These are phyloP conservation scores for Sardina pilchardus DNA, from an alignment of 2,113 vertebrate species.

Conservation along the genomic window DNA sequence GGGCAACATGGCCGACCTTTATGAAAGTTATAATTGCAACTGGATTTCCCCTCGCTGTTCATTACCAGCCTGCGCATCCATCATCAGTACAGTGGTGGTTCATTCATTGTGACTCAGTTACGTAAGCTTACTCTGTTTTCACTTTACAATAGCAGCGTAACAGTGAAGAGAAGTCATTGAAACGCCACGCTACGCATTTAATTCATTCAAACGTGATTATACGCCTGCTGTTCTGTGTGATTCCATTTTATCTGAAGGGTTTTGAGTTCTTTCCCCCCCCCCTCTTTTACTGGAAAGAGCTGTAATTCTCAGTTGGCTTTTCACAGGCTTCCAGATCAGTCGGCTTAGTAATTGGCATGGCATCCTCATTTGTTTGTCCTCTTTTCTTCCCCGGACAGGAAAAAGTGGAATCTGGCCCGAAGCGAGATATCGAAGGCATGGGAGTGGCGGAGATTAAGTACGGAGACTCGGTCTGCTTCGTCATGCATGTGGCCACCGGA, in stretches of 20 bases:
- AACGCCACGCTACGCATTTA: neutral
- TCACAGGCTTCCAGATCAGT: neutral
- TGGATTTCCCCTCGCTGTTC: neutral
- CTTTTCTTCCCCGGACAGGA: constrained; percentile 70
- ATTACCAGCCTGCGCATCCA: constrained; percentile 18
- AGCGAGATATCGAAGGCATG: constrained; percentile 95
- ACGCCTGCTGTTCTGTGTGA: neutral
- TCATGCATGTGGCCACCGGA: constrained; percentile 86
- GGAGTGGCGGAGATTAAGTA: constrained; percentile 94
- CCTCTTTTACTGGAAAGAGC: neutral
- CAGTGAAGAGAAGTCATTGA: constrained; percentile 25
- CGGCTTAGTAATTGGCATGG: neutral
- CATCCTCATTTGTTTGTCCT: neutral
- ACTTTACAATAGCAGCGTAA: neutral
- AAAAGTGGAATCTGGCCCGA: constrained; percentile 83
- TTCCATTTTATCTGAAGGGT: constrained; percentile 13
- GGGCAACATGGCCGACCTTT: neutral
- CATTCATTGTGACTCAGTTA: constrained; percentile 7
- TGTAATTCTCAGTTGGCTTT: neutral
- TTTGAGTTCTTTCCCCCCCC: constrained; percentile 3
- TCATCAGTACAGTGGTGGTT: constrained; percentile 30
- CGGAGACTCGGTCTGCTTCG: constrained; percentile 90
- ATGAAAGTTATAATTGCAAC: neutral
- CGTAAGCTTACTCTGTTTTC: neutral
- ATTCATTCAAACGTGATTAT: constrained; percentile 19